Evolutionary conservation across 1,140 invertebrate species (phyloP).

Genomic region (Limonius californicus): DNA sequence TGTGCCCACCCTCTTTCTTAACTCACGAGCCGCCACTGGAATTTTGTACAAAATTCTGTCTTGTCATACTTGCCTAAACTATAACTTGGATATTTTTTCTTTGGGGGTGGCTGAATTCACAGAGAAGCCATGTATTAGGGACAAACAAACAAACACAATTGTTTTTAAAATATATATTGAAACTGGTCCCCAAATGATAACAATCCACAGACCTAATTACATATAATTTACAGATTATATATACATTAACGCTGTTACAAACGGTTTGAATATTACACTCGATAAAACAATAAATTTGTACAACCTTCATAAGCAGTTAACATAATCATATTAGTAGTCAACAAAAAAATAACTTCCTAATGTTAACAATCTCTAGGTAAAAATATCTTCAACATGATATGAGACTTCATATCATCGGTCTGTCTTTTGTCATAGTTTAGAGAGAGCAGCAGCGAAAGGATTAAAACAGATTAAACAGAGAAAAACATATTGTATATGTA

Average conservation of each 20-base stretch:
- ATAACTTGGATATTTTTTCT: too few relatives aligned
- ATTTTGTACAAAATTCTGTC: too few relatives aligned
- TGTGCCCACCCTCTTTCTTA: too few relatives aligned
- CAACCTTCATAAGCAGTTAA: constrained; percentile 13
- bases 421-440: constrained; percentile 14
- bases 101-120: too few relatives aligned
- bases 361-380: constrained; percentile 12
- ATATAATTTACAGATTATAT: constrained; percentile 19
- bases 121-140: too few relatives aligned
- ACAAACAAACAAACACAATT: neutral
- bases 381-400: constrained; percentile 10
- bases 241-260: constrained; percentile 15
- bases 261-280: neutral
- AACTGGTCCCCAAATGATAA: constrained; percentile 36
- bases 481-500: neutral
- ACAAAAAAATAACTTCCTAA: constrained; percentile 21
- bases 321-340: constrained; percentile 9
- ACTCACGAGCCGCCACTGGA: too few relatives aligned
- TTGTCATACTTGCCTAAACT: too few relatives aligned
- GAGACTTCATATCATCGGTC: neutral
- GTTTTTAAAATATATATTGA: constrained; percentile 31
- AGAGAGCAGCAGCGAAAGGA: constrained; percentile 4
- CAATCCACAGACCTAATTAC: constrained; percentile 30
- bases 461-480: neutral
- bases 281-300: constrained; percentile 22